Evolutionary conservation across 2,113 vertebrate genomes (phyloP).

Genomic region (Scalopus aquaticus): DNA sequence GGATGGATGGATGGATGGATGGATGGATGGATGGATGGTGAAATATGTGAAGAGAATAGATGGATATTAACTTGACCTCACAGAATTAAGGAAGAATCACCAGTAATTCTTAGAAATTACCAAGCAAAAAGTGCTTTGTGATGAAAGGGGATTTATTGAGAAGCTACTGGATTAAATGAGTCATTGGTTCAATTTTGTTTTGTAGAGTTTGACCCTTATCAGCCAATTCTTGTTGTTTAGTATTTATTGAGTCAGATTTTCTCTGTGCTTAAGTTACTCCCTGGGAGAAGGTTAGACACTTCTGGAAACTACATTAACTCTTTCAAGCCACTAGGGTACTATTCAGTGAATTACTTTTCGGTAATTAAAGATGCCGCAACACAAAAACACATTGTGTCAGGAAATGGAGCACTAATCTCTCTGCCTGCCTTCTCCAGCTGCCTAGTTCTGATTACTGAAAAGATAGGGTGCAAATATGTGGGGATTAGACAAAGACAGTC

Average conservation of each 20-base stretch:
- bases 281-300: conserved; percentile 63
- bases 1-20: not conserved
- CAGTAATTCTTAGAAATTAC: conserved; percentile 52
- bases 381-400: conserved; percentile 50
- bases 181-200: conserved; percentile 60
- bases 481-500: conserved; percentile 64
- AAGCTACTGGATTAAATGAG: conserved; percentile 59
- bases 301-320: conserved; percentile 78
- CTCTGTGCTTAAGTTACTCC: conserved; percentile 69
- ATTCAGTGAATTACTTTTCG: conserved; percentile 74
- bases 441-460: conserved; percentile 56
- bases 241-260: conserved; percentile 76
- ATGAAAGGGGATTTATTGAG: conserved; percentile 51
- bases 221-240: conserved; percentile 68
- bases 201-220: conserved; percentile 67
- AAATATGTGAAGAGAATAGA: conserved; percentile 55
- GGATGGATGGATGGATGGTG: not conserved
- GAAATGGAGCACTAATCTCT: conserved; percentile 68
- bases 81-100: conserved; percentile 37
- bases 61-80: conserved; percentile 56
- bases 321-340: conserved; percentile 73
- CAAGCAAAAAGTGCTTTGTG: not conserved
- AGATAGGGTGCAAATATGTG: conserved; percentile 62
- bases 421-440: conserved; percentile 55
- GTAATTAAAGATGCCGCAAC: conserved; percentile 77